These are phyloP conservation scores for Myotis daubentonii DNA, from an alignment of 2,797 vertebrate genomes.

Conservation along the genomic window DNA sequence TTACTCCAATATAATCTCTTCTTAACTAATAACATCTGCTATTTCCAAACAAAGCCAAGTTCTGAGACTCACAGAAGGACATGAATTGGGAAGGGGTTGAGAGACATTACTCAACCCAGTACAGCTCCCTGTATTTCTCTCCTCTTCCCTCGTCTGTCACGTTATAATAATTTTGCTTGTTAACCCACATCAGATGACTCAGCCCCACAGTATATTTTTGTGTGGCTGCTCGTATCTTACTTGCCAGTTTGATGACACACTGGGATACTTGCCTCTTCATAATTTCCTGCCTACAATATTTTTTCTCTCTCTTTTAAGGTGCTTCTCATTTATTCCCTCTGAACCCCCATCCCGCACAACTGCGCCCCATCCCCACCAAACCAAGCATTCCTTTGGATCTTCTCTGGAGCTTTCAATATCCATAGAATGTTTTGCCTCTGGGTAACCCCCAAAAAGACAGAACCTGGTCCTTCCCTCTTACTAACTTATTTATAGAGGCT, in stretches of 20 bases:
- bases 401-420: background rate
- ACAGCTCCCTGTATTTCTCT: background rate
- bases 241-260: background rate
- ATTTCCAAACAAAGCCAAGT: background rate
- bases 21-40: background rate
- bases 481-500: background rate
- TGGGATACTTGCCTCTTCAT: background rate
- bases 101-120: background rate
- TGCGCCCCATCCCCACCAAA: accelerated
- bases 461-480: background rate
- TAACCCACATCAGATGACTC: background rate
- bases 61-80: background rate
- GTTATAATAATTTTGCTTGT: background rate
- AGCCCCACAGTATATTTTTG: background rate
- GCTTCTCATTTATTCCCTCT: background rate
- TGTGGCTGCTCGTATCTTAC: background rate
- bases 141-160: background rate
- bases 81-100: background rate
- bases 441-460: background rate
- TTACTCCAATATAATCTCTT: background rate
- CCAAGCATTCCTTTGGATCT: background rate
- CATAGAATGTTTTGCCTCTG: background rate
- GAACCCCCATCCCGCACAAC: background rate
- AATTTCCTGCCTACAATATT: background rate
- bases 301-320: background rate